Base-by-base conservation (phyloP, 2,113 vertebrate species). In the Alethe castanea region DNA sequence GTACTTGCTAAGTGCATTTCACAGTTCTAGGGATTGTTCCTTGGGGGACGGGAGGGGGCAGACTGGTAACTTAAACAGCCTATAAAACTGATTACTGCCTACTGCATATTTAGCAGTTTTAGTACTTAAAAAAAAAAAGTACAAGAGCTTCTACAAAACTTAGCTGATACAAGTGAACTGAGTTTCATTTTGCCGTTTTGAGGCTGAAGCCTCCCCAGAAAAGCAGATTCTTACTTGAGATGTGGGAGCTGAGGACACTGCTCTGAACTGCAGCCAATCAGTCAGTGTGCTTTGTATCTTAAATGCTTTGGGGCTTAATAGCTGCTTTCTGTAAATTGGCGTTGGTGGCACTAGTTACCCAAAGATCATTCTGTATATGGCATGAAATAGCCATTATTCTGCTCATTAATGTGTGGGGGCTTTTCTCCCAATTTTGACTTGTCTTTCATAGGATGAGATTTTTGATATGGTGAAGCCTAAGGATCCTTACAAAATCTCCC, bases 401-500 rank as follows among this genome's bases (percentile, higher is more conserved):
- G 35, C 50, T 84, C 19, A 35, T 66, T 73, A 29, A 80, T 94
- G 35, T 44, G 42, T 16, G n/a, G 17, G 8, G 9, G 1, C 6
- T 61, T 60, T 59, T 57, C 16, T 26, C 38, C n/a, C 50, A 60
- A 95, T 67, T 95, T 45, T 91, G 45, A 77, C 86, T 81, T 94
- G 38, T 54, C 90, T 95, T 91, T 96, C 91, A 48, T 72, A 99
- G 99, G 99, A 99, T 97, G 99, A 99, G 97, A 99, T 99, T 93
- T 99, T 99, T 97, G 99, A 99, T 95, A 99, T 99, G 99, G 99
- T 99, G 88, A 99, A 99, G 96, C 99, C 99, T 67, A 99, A 99
- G 95, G 99, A 99, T 96, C 99, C 99, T 62, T 98, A 98, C 88
- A 99, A 98, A 97, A 99, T 99, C 95, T 99, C 99, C 11, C 98